Evolutionary conservation across 2,888 invertebrate genomes (phyloP).

Genomic region (Leptinotarsa peninsularis): DNA sequence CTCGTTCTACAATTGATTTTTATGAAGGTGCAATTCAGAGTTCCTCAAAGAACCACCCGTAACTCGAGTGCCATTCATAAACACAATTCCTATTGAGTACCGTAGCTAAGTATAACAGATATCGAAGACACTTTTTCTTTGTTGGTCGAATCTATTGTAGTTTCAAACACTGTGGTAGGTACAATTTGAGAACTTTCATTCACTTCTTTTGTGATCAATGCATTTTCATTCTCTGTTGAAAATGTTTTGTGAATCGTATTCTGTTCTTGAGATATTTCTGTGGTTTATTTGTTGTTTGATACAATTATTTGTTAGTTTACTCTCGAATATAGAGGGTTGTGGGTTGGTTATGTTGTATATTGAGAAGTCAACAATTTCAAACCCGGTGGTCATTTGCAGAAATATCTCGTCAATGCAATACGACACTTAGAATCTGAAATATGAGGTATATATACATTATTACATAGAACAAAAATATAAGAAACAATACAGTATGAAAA

Average conservation of each 20-base stretch:
- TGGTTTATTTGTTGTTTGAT: constrained; percentile 36
- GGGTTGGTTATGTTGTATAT: not conserved
- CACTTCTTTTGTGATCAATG: constrained; percentile 49
- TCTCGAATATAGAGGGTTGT: not conserved
- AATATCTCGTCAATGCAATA: too few relatives aligned
- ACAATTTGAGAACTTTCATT: constrained; percentile 54
- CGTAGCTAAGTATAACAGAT: constrained; percentile 57
- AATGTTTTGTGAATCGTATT: constrained; percentile 37
- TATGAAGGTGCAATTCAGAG: constrained; percentile 45
- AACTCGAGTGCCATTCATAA: constrained; percentile 52
- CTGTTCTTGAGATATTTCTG: constrained; percentile 28
- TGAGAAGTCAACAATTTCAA: too few relatives aligned
- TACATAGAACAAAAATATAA: too few relatives aligned
- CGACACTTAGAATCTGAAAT: too few relatives aligned
- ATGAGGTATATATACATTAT: too few relatives aligned
- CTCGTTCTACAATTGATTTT: constrained; percentile 44
- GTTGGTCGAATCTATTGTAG: constrained; percentile 48
- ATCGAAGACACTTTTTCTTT: constrained; percentile 54
- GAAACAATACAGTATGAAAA: too few relatives aligned
- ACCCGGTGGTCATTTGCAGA: too few relatives aligned
- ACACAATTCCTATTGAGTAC: constrained; percentile 57
- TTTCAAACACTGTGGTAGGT: constrained; percentile 58
- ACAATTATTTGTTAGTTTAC: constrained; percentile 35
- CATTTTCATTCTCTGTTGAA: constrained; percentile 41
- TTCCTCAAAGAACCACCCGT: constrained; percentile 48